Conservation (phyloP, 2,113 vertebrate species). For the Litocranius walleri region DNA sequence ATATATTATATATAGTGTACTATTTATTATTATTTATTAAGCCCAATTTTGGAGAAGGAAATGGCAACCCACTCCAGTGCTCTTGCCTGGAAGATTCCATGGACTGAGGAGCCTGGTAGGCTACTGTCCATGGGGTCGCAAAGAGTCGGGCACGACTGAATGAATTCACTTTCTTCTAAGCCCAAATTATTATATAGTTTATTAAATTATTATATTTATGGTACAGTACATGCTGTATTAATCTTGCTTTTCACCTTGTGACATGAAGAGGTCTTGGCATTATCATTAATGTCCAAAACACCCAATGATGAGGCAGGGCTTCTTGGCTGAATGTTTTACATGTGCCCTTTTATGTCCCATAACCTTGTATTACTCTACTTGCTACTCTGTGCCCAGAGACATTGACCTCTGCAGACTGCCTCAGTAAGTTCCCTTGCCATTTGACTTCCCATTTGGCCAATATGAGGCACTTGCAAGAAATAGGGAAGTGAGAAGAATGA, state of each 20-base stretch:
- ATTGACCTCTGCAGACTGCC: not conserved
- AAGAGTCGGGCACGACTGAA: too few species aligned
- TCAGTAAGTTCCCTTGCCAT: not conserved
- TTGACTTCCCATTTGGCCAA: not conserved
- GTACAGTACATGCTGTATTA: not conserved
- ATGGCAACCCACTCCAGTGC: too few species aligned
- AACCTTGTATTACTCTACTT: not conserved
- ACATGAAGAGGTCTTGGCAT: not conserved
- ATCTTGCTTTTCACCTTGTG: conserved; percentile 19
- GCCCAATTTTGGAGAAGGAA: not conserved
- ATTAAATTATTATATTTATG: conserved; percentile 29
- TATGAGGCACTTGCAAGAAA: not conserved
- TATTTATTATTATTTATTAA: not conserved
- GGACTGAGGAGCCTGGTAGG: too few species aligned
- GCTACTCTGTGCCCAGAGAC: not conserved
- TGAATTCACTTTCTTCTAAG: too few species aligned
- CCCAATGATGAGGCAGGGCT: not conserved
- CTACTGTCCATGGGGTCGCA: too few species aligned
- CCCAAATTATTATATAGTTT: not conserved
- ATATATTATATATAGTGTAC: not conserved
- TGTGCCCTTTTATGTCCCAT: not conserved
- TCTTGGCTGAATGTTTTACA: not conserved
- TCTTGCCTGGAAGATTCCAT: too few species aligned
- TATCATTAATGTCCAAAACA: not conserved
- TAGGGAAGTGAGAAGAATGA: not conserved